Percentiles rank a stretch among this genome's conserved stretches.
phyloP scores from a whole-genome alignment of 2,888 invertebrate genomes.

The Napeogenes sylphis region DNA sequence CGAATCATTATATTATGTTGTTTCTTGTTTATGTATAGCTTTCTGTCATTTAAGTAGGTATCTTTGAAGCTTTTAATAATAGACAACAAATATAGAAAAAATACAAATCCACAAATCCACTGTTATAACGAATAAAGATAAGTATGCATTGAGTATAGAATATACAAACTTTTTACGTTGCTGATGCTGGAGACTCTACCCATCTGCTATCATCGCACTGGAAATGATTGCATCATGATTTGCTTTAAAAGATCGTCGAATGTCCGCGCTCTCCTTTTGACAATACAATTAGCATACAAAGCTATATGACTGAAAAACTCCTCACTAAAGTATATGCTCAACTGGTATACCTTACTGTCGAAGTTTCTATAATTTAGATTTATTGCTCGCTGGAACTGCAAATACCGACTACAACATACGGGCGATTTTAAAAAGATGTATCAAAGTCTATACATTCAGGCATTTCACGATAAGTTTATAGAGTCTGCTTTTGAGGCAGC shows the following conservation, averaged over 20 bases:
- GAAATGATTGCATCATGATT: slow-evolving; percentile 36
- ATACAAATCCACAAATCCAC: slow-evolving; percentile 19
- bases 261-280: slow-evolving; percentile 29
- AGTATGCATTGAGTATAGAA: slow-evolving; percentile 29
- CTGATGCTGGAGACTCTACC: slow-evolving; percentile 25
- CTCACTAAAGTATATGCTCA: slow-evolving; percentile 13
- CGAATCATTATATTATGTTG: no score
- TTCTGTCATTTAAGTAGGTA: no score
- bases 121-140: slow-evolving; percentile 31
- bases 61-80: no score
- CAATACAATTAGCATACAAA: slow-evolving; percentile 9
- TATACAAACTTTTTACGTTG: slow-evolving; percentile 31
- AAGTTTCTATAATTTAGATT: slow-evolving; percentile 20
- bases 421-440: slow-evolving; percentile 24
- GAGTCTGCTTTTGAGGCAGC: slow-evolving; percentile 53
- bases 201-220: slow-evolving; percentile 35
- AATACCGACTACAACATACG: slow-evolving; percentile 23
- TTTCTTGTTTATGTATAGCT: no score
- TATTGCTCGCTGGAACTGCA: slow-evolving; percentile 18
- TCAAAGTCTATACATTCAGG: slow-evolving; percentile 32
- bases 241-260: slow-evolving; percentile 33
- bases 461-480: slow-evolving; percentile 62
- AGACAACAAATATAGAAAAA: no score
- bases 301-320: slow-evolving; percentile 14
- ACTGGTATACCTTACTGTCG: slow-evolving; percentile 14